These are phyloP conservation scores for Pantala flavescens DNA, from an alignment of 1,140 invertebrate genomes.

Conservation along the genomic window DNA sequence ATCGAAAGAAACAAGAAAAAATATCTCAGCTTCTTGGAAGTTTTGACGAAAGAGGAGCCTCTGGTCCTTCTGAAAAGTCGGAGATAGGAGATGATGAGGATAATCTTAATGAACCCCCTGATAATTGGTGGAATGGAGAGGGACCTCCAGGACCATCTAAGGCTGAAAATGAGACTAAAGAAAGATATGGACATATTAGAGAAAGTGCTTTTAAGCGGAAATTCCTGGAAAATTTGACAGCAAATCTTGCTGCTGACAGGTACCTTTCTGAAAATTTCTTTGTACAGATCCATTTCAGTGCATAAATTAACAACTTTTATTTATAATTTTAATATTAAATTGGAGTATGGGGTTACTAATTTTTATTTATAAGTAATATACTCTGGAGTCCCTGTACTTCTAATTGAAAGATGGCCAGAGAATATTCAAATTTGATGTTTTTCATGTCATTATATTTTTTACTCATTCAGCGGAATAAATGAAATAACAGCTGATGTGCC, in stretches of 20 bases:
- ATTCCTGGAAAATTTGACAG: neutral
- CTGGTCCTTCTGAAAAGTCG: neutral
- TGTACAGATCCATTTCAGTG: too few species aligned
- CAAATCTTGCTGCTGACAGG: neutral
- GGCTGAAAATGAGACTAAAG: neutral
- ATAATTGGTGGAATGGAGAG: neutral
- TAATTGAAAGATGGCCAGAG: too few species aligned
- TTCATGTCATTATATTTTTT: too few species aligned
- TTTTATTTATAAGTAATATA: too few species aligned
- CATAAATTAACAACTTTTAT: too few species aligned
- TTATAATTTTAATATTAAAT: too few species aligned
- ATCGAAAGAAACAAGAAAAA: neutral
- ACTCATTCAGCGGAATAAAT: too few species aligned
- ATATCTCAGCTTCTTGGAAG: neutral
- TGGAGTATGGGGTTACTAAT: too few species aligned
- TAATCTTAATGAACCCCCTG: neutral
- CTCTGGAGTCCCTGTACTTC: too few species aligned
- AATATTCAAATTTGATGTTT: too few species aligned
- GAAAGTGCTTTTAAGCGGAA: neutral
- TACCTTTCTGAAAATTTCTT: neutral
- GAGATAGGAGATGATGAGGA: neutral
- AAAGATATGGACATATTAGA: neutral
- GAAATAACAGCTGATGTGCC: too few species aligned
- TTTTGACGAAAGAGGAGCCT: neutral
- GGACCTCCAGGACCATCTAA: neutral